phyloP scores from a whole-genome alignment of 2,797 vertebrate species.

The Emydoidea blandingii region DNA sequence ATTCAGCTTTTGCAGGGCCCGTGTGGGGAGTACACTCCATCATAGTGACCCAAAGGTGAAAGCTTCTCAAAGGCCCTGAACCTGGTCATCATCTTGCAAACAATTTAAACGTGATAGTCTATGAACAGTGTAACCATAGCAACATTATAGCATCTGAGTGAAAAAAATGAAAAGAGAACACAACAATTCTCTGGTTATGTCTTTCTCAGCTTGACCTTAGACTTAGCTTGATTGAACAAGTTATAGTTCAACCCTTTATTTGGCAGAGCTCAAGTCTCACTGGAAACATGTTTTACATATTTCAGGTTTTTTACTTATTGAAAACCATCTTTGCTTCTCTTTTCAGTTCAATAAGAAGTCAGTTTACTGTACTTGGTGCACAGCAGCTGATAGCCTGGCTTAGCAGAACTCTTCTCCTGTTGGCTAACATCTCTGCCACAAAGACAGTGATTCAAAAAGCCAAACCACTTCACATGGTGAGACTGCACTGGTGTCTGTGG shows the following conservation, averaged over 20 bases:
- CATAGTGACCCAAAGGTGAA: not conserved
- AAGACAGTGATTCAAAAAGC: not conserved
- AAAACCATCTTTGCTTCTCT: constrained; percentile 28
- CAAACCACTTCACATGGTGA: not conserved
- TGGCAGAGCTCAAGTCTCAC: not conserved
- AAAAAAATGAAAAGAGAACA: not conserved
- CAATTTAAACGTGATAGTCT: not conserved
- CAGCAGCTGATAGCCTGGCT: not conserved
- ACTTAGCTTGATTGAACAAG: not conserved
- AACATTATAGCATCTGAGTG: not conserved
- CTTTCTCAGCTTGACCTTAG: not conserved
- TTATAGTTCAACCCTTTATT: not conserved
- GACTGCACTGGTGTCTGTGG: not conserved
- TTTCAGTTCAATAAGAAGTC: not conserved
- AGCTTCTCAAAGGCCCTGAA: not conserved
- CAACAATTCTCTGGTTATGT: not conserved
- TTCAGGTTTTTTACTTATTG: not conserved
- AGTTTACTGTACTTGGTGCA: not conserved
- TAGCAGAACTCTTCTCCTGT: not conserved
- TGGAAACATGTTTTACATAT: not conserved
- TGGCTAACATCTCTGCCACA: not conserved
- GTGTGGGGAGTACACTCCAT: not conserved
- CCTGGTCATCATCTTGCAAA: not conserved
- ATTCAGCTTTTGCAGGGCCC: not conserved
- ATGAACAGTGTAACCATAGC: not conserved